Evolutionary conservation across 2,888 invertebrate species (phyloP), one percentile per base, ranked within the genome.

Genomic region (Calameuta idolon): DNA sequence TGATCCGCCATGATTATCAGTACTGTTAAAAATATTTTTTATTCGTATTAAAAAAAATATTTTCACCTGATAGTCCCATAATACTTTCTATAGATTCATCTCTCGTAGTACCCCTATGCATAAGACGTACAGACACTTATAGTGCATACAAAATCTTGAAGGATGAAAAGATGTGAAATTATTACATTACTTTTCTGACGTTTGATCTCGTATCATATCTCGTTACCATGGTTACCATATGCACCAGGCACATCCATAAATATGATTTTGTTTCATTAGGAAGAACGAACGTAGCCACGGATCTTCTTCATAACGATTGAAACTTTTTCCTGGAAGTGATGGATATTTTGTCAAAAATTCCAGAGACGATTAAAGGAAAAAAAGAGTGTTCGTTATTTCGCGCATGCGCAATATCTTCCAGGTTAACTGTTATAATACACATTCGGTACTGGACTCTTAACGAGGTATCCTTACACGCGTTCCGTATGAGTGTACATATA

Each of bases 381-480:
- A 37, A 55, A 9, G 55, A 55, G 23, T 55, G 23, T 55, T 23
- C 23, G 55, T 55, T 55, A 55, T 55, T 55, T 55, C 23, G 55
- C 55, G 23, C 55, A 23, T 55, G 55, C 55, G 55, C 55, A 23
- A 55, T 55, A 55, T 55, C 23, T 55, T 9, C 23, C 55, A 23
- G 23, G 23, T 55, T 55, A 23, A 55, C 23, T 55, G 55, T 55
- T 55, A 3, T 55, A 55, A 81, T 76, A 78, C 80, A 80, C 82
- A 79, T 78, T 79, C 73, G 79, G 80, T 79, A 80, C 77, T 79
- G 81, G 79, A 82, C 82, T 23, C 77, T 81, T 81, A 83, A 82
- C 79, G 78, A 79, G 76, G 78, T 75, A 81, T 78, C 77, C 82
- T 77, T 73, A 75, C 75, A 76, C 77, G 75, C 80, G 71, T 81